Conservation (phyloP, 2,113 vertebrate species). For the Clarias magur region DNA sequence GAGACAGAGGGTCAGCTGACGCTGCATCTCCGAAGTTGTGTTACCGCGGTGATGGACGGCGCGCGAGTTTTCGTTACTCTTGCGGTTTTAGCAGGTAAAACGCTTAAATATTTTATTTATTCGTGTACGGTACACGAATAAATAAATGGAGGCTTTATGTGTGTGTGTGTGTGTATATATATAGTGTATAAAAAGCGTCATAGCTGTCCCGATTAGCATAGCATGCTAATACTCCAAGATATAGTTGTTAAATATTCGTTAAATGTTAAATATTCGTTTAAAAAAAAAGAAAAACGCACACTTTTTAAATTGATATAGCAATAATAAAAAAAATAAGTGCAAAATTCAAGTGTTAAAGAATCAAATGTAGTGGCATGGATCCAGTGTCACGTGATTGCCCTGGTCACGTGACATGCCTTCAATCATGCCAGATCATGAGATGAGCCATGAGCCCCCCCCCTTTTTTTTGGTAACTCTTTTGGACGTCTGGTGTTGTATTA, state of each 20-base stretch:
- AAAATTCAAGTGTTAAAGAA: not conserved
- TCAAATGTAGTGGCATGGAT: not conserved
- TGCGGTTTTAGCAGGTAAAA: conserved; percentile 36
- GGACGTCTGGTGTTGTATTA: no score
- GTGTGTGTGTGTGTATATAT: not conserved
- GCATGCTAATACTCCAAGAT: not conserved
- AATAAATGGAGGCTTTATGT: not conserved
- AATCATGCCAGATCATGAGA: not conserved
- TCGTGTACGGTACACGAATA: not conserved
- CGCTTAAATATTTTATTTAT: not conserved
- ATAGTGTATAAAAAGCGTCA: not conserved
- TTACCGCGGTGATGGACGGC: conserved; percentile 40
- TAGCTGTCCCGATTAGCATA: not conserved
- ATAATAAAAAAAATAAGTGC: not conserved
- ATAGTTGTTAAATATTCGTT: not conserved
- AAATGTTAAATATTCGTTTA: no score
- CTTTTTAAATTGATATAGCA: not conserved
- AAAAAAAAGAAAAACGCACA: not conserved
- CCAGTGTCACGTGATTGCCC: not conserved
- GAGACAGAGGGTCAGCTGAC: conserved; percentile 44
- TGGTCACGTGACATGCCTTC: not conserved
- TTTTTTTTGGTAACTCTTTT: no score
- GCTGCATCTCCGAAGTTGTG: conserved; percentile 17
- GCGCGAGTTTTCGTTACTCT: conserved; percentile 19
- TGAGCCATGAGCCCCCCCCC: not conserved